Evolutionary conservation across 2,888 invertebrate species (phyloP).

Genomic region (Cetonia aurata): DNA sequence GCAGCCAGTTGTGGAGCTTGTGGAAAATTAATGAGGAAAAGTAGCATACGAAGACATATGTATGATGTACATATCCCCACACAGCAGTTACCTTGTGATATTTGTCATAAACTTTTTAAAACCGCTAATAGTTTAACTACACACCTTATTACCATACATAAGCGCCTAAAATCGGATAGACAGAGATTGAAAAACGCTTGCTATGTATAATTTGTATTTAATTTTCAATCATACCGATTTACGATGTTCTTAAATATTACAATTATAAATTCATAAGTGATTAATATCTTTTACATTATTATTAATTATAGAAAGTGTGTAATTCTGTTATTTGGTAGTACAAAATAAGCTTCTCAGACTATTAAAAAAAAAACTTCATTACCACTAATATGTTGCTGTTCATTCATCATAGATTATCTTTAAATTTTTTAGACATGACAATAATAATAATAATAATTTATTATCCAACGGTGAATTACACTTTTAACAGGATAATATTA

Average conservation of each 20-base stretch:
- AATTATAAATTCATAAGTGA: no score
- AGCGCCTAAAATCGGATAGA: constrained; percentile 55
- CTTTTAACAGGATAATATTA: no score
- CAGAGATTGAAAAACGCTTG: constrained; percentile 44
- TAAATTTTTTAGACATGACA: no score
- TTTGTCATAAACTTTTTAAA: constrained; percentile 60
- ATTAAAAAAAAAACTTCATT: no score
- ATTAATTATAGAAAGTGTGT: constrained; percentile 25
- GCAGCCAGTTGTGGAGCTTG: constrained; percentile 59
- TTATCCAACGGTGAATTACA: no score
- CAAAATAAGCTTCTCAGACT: not conserved
- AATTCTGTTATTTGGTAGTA: not conserved
- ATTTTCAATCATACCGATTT: no score
- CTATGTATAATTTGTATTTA: constrained; percentile 6
- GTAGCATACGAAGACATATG: constrained; percentile 60
- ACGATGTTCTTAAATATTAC: no score
- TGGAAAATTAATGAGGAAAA: constrained; percentile 60
- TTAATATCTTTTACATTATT: no score
- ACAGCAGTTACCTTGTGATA: constrained; percentile 58
- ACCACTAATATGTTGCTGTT: no score
- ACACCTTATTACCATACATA: constrained; percentile 59
- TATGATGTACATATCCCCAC: constrained; percentile 60
- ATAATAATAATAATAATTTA: no score
- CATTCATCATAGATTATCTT: no score
- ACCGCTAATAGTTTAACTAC: constrained; percentile 59